Percentiles rank a stretch among this genome's conserved stretches.
phyloP scores from a whole-genome alignment of 2,888 invertebrate species.

The Eledona agricola region DNA sequence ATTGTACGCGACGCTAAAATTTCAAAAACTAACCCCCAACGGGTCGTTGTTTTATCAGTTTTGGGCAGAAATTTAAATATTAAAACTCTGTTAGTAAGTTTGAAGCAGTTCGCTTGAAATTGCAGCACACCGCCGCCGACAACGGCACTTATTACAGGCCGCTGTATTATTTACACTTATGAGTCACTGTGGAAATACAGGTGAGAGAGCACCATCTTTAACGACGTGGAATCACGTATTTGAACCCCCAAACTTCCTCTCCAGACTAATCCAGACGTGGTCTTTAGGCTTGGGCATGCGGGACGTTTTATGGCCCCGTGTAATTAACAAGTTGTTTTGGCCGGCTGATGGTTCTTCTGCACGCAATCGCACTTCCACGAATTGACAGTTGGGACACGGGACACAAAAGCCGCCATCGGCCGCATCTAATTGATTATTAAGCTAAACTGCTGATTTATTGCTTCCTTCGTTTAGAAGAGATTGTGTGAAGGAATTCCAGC shows the following conservation, averaged over 20 bases:
- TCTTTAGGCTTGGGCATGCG: constrained; percentile 25
- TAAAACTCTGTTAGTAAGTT: constrained; percentile 46
- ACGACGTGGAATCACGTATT: constrained; percentile 49
- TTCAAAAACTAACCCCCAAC: no score
- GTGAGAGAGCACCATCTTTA: constrained; percentile 46
- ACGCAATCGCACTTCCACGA: constrained; percentile 28
- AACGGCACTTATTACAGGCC: constrained; percentile 47
- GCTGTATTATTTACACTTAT: constrained; percentile 52
- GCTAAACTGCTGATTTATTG: constrained; percentile 48
- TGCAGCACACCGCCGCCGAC: constrained; percentile 43
- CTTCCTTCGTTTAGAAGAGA: constrained; percentile 44
- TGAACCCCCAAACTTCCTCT: constrained; percentile 35
- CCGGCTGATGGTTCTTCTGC: constrained; percentile 23
- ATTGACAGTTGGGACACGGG: constrained; percentile 25
- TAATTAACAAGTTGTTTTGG: constrained; percentile 30
- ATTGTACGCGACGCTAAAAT: no score
- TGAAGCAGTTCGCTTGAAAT: constrained; percentile 45
- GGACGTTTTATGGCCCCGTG: constrained; percentile 21
- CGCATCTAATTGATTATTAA: constrained; percentile 49
- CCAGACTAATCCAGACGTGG: constrained; percentile 29
- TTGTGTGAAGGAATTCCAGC: constrained; percentile 28
- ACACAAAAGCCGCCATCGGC: constrained; percentile 31
- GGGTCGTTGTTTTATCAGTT: no score
- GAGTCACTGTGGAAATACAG: constrained; percentile 53
- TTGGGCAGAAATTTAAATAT: constrained; percentile 43